phyloP scores from a whole-genome alignment of 2,797 vertebrate genomes.

The Syngnathus acus region DNA sequence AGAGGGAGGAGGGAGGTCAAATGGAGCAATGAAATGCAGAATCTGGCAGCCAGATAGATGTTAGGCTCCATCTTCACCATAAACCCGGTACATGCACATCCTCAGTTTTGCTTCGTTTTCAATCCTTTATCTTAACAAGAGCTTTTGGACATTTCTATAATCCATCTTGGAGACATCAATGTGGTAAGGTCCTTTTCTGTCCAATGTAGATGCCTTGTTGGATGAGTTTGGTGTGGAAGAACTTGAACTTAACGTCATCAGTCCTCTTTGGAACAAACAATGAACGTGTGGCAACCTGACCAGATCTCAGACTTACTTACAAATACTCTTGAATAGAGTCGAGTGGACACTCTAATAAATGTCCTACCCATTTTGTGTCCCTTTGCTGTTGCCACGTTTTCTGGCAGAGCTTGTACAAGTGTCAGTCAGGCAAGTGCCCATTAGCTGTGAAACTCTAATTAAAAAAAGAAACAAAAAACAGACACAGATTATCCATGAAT shows the following conservation, averaged over 20 bases:
- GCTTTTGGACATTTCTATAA: neutral
- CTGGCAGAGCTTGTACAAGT: no score
- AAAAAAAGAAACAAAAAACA: neutral
- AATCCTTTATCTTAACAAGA: neutral
- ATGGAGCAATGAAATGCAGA: conserved; percentile 40
- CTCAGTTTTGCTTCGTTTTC: neutral
- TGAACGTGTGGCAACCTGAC: neutral
- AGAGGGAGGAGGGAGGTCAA: conserved; percentile 44
- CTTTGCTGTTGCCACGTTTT: neutral
- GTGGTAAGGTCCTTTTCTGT: neutral
- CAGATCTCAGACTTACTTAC: neutral
- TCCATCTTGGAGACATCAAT: neutral
- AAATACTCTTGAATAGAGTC: no score
- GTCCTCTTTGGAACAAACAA: neutral
- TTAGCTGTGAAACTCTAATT: no score
- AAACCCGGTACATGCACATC: conserved; percentile 18
- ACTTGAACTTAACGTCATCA: neutral
- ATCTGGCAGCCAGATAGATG: conserved; percentile 49
- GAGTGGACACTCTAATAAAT: no score
- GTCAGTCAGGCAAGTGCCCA: no score
- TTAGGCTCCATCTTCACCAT: conserved; percentile 35
- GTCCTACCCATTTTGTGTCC: no score
- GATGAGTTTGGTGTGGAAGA: neutral
- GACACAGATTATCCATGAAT: neutral
- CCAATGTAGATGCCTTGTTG: neutral